phyloP scores from a whole-genome alignment of 2,888 invertebrate species.

The Neoaliturus tenellus region DNA sequence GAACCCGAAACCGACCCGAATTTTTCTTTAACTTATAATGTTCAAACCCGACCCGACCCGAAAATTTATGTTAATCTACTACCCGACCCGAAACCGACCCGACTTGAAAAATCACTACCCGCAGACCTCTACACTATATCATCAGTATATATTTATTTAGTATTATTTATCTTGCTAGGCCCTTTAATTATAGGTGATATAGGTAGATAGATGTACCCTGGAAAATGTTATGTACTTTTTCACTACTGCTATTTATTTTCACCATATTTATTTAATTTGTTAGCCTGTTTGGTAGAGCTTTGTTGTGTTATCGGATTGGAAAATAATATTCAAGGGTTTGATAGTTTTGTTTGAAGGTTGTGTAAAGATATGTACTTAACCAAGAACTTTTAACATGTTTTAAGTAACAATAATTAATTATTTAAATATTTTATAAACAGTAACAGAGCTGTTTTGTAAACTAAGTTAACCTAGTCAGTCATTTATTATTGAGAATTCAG shows the following conservation, averaged over 20 bases:
- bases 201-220: not conserved
- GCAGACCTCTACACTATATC: too few relatives aligned
- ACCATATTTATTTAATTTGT: conserved; percentile 1
- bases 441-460: conserved; percentile 22
- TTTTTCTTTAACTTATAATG: too few relatives aligned
- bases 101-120: too few relatives aligned
- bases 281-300: not conserved
- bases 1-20: too few relatives aligned
- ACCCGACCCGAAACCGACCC: too few relatives aligned
- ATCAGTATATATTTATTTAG: not conserved
- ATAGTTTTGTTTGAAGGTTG: conserved; percentile 25
- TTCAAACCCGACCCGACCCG: too few relatives aligned
- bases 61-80: too few relatives aligned
- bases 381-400: not conserved
- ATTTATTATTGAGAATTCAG: conserved; percentile 15
- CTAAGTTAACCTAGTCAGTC: conserved; percentile 40
- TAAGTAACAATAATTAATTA: not conserved
- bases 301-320: not conserved
- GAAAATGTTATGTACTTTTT: conserved; percentile 9
- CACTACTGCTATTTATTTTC: conserved; percentile 6
- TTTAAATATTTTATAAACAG: not conserved
- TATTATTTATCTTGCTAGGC: not conserved
- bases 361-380: conserved; percentile 33
- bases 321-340: not conserved
- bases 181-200: not conserved